Evolutionary conservation across 2,888 invertebrate species (phyloP), one percentile per base, ranked within the genome.

Genomic region (Lasioglossum morio): DNA sequence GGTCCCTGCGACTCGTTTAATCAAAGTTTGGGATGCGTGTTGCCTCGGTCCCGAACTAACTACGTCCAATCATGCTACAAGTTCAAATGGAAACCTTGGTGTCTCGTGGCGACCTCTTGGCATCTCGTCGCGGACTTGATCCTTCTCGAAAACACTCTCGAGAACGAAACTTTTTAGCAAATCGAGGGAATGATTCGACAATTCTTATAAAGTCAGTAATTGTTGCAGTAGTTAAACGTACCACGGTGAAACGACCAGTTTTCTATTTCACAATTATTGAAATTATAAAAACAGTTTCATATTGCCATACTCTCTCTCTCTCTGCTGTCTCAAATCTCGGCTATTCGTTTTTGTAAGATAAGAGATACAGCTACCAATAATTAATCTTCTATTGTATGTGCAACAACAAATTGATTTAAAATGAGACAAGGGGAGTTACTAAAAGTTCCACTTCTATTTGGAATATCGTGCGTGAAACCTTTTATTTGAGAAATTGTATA

Each of bases 11-110:
- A 90, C 92, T 92, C 92, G 92, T 92, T 92, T 92, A 94, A 94
- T 94, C 94, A 94, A 94, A 93, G 91, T 94, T 94, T 93, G 92
- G 92, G 92, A 92, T 93, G 93, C 93, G 93, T 93, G 93, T 92
- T 89, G 90, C 92, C 90, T 87, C 89, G 85, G 91, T 82, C 91
- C 89, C 90, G 90, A 86, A 92, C 94, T 93, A 94, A 94, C 94
- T 93, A 92, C 93, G 88, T 88, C 91, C 91, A 88, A 93, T 94
- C 93, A 94, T 93, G 93, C 94, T 91, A 94, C 89, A 30, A 85
- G 81, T 66, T 84, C 83, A 63, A 77, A 79, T 69, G 84, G 83
- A n/a, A 84, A 84, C 34, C 34, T 34, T 34, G 66, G 34, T 34
- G 66, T 66, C 66, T 66, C 66, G 66, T 34, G 16, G 66, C 19